Percentiles rank a stretch among this genome's conserved stretches.
These are phyloP conservation scores for Perca schrenkii DNA, from an alignment of 2,113 vertebrate genomes.

Conservation along the genomic window DNA sequence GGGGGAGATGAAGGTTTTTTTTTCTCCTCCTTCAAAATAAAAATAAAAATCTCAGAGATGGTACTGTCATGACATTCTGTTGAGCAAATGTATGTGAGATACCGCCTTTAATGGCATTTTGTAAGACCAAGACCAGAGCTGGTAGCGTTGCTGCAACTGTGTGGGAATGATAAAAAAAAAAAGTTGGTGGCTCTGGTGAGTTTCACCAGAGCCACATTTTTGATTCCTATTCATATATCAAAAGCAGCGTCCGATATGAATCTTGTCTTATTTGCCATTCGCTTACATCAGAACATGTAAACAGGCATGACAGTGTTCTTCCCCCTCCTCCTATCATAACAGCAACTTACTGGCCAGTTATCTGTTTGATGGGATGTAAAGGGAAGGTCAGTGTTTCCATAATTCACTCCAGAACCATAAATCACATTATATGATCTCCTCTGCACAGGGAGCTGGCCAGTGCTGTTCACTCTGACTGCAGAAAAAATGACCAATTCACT, in stretches of 20 bases:
- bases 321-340: constrained; percentile 69
- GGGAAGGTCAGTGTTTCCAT: constrained; percentile 83
- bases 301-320: constrained; percentile 51
- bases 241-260: constrained; percentile 60
- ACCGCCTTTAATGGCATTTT: constrained; percentile 38
- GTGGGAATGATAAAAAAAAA: neutral
- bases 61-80: constrained; percentile 66
- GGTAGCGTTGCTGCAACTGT: neutral
- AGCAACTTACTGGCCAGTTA: constrained; percentile 79
- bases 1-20: constrained; percentile 72
- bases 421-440: constrained; percentile 78
- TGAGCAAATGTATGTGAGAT: constrained; percentile 32
- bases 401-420: constrained; percentile 79
- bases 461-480: constrained; percentile 46
- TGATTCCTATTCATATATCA: constrained; percentile 61
- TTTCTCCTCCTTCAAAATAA: constrained; percentile 6
- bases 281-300: constrained; percentile 64
- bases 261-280: constrained; percentile 63
- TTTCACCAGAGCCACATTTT: constrained; percentile 33
- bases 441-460: constrained; percentile 10
- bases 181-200: no score
- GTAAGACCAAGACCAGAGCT: constrained; percentile 29
- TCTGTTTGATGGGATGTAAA: constrained; percentile 82
- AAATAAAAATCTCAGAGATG: constrained; percentile 54
- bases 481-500: constrained; percentile 37